Conservation (phyloP, 1,140 invertebrate genomes). For the Dryas iulia region DNA sequence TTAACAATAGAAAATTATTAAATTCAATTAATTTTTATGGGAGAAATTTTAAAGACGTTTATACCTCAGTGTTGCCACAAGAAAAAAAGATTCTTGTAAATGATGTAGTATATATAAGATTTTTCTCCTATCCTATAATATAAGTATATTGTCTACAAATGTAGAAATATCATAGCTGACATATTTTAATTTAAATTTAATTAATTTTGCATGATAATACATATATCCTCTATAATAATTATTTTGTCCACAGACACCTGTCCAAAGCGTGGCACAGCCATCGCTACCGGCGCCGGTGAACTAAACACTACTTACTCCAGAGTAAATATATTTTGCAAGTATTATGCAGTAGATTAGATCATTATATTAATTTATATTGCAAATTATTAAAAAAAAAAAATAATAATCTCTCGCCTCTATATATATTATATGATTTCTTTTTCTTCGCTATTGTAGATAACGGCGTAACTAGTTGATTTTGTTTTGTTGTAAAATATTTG, state of each 20-base stretch:
- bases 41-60: too few species aligned
- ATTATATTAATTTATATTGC: slow-evolving; percentile 55
- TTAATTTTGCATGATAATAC: too few species aligned
- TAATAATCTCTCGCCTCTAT: slow-evolving; percentile 45
- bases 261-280: background rate
- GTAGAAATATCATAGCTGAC: too few species aligned
- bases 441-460: slow-evolving; percentile 66
- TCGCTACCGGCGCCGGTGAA: slow-evolving; percentile 19
- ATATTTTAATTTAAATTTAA: too few species aligned
- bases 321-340: slow-evolving; percentile 61
- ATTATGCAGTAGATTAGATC: slow-evolving; percentile 46
- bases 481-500: slow-evolving; percentile 49
- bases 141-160: too few species aligned
- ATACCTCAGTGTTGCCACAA: too few species aligned
- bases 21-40: too few species aligned
- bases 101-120: too few species aligned
- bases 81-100: too few species aligned
- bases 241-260: slow-evolving; percentile 50
- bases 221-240: too few species aligned
- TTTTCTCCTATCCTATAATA: too few species aligned
- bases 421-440: slow-evolving; percentile 34
- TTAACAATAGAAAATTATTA: too few species aligned
- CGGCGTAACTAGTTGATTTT: slow-evolving; percentile 49
- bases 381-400: slow-evolving; percentile 45
- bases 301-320: slow-evolving; percentile 42